Evolutionary conservation across 1,140 invertebrate species (phyloP).

Genomic region (Lepidurus couesii): DNA sequence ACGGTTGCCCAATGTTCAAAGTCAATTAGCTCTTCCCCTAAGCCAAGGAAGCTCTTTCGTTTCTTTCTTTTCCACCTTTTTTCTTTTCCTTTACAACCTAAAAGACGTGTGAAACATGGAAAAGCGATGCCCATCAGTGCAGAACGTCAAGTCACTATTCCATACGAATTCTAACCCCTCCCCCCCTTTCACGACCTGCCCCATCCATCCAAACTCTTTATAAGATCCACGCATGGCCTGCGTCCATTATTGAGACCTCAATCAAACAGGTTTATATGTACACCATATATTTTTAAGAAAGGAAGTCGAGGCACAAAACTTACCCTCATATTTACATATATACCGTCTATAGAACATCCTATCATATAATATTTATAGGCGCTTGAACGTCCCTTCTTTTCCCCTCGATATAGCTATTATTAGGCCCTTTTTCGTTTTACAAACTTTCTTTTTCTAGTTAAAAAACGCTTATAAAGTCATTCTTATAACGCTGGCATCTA

Average conservation of each 20-base stretch:
- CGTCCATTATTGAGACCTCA: not conserved
- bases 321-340: slow-evolving; percentile 2
- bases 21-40: slow-evolving; percentile 6
- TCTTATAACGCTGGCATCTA: not conserved
- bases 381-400: not conserved
- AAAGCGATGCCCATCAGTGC: slow-evolving; percentile 18
- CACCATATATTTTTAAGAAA: too few relatives aligned
- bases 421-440: not conserved
- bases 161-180: not conserved
- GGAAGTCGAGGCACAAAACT: not conserved
- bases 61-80: not conserved
- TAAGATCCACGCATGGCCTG: not conserved
- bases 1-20: slow-evolving; percentile 3
- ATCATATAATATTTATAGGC: slow-evolving; percentile 15
- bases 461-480: not conserved
- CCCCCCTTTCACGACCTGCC: too few relatives aligned
- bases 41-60: not conserved
- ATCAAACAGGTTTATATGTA: not conserved
- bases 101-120: slow-evolving; percentile 14
- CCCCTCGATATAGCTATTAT: slow-evolving; percentile 4
- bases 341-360: slow-evolving; percentile 17
- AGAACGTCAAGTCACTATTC: slow-evolving; percentile 14
- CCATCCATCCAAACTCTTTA: too few relatives aligned
- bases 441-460: not conserved
- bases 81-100: not conserved